phyloP scores from a whole-genome alignment of 2,888 invertebrate species.

The Lycaena phlaeas region DNA sequence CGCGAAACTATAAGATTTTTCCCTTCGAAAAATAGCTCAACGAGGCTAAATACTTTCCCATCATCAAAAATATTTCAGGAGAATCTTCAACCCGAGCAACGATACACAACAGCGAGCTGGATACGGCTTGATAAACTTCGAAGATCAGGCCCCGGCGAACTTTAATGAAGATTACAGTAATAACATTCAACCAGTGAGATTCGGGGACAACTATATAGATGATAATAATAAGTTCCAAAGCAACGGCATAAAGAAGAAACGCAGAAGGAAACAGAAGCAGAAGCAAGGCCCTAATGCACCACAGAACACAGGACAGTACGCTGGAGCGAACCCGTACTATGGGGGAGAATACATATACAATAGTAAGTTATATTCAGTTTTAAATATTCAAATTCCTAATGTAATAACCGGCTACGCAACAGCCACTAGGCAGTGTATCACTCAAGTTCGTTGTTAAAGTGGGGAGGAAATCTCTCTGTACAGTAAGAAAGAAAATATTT shows the following conservation, averaged over 20 bases:
- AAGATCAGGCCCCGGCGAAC: constrained; percentile 9
- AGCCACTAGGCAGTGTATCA: too few species aligned
- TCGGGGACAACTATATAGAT: constrained; percentile 17
- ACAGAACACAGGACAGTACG: constrained; percentile 14
- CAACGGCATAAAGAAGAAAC: constrained; percentile 31
- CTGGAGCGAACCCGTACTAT: constrained; percentile 18
- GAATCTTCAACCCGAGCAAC: constrained; percentile 22
- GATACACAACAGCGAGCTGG: constrained; percentile 17
- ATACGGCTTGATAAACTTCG: constrained; percentile 22
- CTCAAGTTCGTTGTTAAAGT: too few species aligned
- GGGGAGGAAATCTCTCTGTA: too few species aligned
- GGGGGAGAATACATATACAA: constrained; percentile 21
- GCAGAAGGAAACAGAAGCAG: constrained; percentile 21
- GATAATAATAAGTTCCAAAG: neutral
- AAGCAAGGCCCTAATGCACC: constrained; percentile 11
- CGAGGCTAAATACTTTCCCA: too few species aligned
- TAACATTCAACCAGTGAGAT: constrained; percentile 9
- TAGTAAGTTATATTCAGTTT: too few species aligned
- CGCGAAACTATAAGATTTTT: too few species aligned
- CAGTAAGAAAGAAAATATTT: too few species aligned
- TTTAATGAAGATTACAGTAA: constrained; percentile 1
- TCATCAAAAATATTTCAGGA: constrained; percentile 27
- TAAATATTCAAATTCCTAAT: too few species aligned
- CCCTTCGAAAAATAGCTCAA: too few species aligned
- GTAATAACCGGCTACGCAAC: too few species aligned